phyloP scores from a whole-genome alignment of 2,797 vertebrate genomes.

The Malurus splendens region DNA sequence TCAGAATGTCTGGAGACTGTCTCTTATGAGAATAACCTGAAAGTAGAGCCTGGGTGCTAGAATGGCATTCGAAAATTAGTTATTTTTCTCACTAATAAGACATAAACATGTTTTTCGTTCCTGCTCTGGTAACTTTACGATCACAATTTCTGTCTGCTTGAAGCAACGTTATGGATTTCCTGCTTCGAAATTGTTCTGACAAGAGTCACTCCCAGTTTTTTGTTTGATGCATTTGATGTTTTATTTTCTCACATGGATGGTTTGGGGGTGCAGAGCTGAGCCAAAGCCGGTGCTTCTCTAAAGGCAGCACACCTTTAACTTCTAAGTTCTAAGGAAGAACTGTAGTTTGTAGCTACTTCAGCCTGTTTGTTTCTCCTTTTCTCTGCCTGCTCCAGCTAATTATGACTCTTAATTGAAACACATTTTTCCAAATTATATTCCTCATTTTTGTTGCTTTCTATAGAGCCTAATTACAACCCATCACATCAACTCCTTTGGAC shows the following conservation, averaged over 20 bases:
- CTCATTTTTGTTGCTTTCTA: not conserved
- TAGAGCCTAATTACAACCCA: not conserved
- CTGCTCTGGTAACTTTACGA: not conserved
- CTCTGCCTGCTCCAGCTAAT: not conserved
- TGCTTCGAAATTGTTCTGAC: not conserved
- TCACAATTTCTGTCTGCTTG: not conserved
- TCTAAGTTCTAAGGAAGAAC: not conserved
- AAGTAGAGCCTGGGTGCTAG: not conserved
- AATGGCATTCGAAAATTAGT: not conserved
- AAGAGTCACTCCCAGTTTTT: not conserved
- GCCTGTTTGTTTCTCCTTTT: not conserved
- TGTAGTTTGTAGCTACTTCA: not conserved
- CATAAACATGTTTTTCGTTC: not conserved
- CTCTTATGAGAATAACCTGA: not conserved
- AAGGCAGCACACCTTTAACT: not conserved
- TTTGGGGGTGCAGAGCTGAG: not conserved
- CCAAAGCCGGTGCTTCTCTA: not conserved
- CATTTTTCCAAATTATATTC: constrained; percentile 3
- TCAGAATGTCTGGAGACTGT: not conserved
- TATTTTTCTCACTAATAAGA: not conserved
- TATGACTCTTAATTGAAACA: not conserved
- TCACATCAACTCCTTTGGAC: not conserved
- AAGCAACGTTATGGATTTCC: not conserved
- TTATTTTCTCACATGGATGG: not conserved
- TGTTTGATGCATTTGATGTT: not conserved